Base-by-base conservation (phyloP, 2,888 invertebrate species). In the Drymonia ruficornis region DNA sequence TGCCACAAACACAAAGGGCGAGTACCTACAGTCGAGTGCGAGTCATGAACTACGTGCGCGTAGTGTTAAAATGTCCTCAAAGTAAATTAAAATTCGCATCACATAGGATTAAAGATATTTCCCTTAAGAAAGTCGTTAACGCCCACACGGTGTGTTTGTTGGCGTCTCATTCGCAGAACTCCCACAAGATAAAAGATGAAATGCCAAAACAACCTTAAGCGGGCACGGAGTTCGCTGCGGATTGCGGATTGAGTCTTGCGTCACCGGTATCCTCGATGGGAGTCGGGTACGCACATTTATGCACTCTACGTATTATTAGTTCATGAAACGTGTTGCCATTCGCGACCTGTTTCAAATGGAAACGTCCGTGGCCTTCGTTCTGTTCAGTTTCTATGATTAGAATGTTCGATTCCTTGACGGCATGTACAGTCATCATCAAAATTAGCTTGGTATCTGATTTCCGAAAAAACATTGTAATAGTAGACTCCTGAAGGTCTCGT, bases 171-270 rank as follows among this genome's bases (percentile, higher is more conserved):
- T 56, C 64, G 60, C 49, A 61, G 53, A 52, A 67, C 78, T 70
- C 78, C 78, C 78, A 80, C 79, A 69, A 62, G 69, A 68, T 71
- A 67, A 54, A 57, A 72, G 73, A 78, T 77, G 74, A 73, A 79
- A 78, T 77, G 74, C 68, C 77, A 78, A 78, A 80, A 78, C 74
- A 75, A 72, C 74, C 56, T 65, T 60, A 68, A 59, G 61, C 56
- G 63, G 59, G 56, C 61, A 64, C 53, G 59, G 61, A 57, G 56
- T 62, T 47, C 58, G 57, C 44, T 53, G 13, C 38, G 6, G 23
- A 29, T 28, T 53, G 13, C 38, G 6, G 23, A 29, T 28, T 6
- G 18, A 6, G 0, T 2, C 29, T 49, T 67, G 62, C 70, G 70
- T 70, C 71, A 66, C 58, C 57, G 55, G 55, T 59, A 50, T 55